Conservation (phyloP, 2,888 invertebrate genomes). For the Cordylochernes scorpioides region DNA sequence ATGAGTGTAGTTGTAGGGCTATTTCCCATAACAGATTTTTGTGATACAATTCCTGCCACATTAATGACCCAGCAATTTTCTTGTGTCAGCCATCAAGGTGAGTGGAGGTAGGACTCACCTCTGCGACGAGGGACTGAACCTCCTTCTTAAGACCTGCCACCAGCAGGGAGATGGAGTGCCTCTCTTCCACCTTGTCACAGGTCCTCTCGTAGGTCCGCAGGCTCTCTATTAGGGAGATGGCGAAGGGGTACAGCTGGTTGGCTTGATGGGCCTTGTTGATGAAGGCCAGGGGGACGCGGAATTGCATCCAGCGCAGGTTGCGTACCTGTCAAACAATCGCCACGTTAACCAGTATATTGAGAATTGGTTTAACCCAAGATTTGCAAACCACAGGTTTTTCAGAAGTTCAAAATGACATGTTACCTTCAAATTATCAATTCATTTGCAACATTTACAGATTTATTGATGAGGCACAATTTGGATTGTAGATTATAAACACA, state of each 20-base stretch:
- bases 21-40: too few species aligned
- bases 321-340: too few species aligned
- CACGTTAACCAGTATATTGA: too few species aligned
- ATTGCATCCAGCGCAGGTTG: conserved; percentile 78
- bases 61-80: too few species aligned
- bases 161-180: conserved; percentile 69
- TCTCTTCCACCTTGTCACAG: conserved; percentile 83
- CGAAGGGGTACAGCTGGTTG: conserved; percentile 91
- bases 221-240: conserved; percentile 90
- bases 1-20: too few species aligned
- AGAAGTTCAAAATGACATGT: too few species aligned
- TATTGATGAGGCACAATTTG: neutral
- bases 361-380: too few species aligned
- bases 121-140: conserved; percentile 61
- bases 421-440: neutral
- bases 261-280: conserved; percentile 98
- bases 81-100: too few species aligned
- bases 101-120: conserved; percentile 27
- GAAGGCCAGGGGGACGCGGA: conserved; percentile 84
- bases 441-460: neutral
- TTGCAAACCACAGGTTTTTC: too few species aligned
- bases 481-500: too few species aligned
- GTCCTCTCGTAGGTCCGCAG: conserved; percentile 89
- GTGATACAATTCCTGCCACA: too few species aligned
- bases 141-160: conserved; percentile 85